These are phyloP conservation scores for Rhombomys opimus DNA, from an alignment of 2,113 vertebrate genomes.

Conservation along the genomic window DNA sequence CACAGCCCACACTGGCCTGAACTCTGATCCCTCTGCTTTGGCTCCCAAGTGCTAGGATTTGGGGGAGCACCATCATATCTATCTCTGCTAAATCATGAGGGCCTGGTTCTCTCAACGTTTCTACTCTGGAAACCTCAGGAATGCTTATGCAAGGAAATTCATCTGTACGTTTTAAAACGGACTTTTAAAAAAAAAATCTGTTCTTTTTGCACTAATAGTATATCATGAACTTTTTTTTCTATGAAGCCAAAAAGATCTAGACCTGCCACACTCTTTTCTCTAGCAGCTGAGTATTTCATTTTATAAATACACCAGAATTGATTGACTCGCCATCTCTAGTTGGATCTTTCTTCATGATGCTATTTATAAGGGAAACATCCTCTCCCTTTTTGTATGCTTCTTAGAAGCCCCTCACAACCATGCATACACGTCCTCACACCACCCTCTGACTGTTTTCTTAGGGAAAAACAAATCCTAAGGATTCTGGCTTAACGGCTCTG, in stretches of 20 bases:
- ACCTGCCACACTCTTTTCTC: not conserved
- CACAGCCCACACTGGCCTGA: not conserved
- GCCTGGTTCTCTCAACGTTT: not conserved
- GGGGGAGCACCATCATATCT: not conserved
- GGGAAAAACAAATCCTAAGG: not conserved
- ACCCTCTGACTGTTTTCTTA: constrained; percentile 50
- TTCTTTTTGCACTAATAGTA: constrained; percentile 5
- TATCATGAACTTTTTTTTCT: constrained; percentile 43
- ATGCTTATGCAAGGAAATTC: not conserved
- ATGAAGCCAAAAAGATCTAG: not conserved
- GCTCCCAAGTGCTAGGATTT: not conserved
- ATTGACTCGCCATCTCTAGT: not conserved
- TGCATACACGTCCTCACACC: constrained; percentile 2
- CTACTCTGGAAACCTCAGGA: not conserved
- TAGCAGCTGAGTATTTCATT: not conserved
- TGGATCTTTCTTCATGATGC: constrained; percentile 29
- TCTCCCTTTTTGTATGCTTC: constrained; percentile 25
- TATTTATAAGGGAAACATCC: constrained; percentile 59
- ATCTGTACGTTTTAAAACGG: not conserved
- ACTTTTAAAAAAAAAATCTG: constrained; percentile 13
- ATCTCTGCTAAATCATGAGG: not conserved
- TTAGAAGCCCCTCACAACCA: not conserved
- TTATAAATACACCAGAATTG: constrained; percentile 12
- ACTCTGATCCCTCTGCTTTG: not conserved
- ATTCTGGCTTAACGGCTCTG: constrained; percentile 21